phyloP scores from a whole-genome alignment of 2,113 vertebrate species.

The Sylvia atricapilla region DNA sequence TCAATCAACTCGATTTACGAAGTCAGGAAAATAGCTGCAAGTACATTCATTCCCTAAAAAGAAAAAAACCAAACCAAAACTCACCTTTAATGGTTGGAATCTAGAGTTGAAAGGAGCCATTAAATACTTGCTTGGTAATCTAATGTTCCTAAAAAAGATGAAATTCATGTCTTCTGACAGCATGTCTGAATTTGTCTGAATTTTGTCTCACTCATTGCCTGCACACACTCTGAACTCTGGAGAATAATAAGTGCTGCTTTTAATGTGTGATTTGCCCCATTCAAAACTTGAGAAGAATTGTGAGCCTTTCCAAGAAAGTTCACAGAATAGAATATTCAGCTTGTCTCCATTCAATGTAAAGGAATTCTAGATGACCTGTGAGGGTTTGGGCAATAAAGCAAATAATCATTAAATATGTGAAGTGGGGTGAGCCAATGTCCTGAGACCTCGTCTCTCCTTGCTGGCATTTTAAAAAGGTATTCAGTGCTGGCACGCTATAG shows the following conservation, averaged over 20 bases:
- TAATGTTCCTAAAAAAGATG: neutral
- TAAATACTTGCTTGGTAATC: constrained; percentile 12
- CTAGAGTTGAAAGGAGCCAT: neutral
- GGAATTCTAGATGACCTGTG: neutral
- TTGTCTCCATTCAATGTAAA: neutral
- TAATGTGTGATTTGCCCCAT: neutral
- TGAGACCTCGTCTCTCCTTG: neutral
- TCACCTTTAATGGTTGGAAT: neutral
- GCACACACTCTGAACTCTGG: neutral
- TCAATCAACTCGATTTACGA: rapidly evolving
- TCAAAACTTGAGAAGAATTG: neutral
- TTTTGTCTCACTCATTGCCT: neutral
- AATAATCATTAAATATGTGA: neutral
- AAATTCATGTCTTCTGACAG: neutral
- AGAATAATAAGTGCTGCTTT: neutral
- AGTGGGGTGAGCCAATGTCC: neutral
- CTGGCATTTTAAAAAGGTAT: neutral
- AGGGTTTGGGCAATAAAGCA: neutral
- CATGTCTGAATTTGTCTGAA: constrained; percentile 18
- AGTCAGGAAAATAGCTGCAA: neutral
- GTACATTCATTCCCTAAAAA: neutral
- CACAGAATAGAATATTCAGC: neutral
- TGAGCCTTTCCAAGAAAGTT: neutral
- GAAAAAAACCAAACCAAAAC: no score
- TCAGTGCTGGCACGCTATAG: neutral